Evolutionary conservation across 1,140 invertebrate genomes (phyloP).

Genomic region (Drosophila pachea): DNA sequence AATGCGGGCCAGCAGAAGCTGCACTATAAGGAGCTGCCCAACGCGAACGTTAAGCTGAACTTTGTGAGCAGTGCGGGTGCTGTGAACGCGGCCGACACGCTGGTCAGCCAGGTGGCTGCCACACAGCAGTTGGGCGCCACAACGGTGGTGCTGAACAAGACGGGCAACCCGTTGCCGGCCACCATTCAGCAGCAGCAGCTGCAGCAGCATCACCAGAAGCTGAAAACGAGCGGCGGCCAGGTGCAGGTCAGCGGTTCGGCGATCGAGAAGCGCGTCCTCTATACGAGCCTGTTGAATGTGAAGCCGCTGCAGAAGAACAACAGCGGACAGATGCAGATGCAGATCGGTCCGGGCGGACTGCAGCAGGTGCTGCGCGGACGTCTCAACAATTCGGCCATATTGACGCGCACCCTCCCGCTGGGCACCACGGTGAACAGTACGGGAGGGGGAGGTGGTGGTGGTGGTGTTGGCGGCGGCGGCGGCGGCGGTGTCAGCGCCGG

Average conservation of each 20-base stretch:
- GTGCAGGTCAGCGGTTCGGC: conserved; percentile 37
- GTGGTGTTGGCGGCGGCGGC: conserved; percentile 12
- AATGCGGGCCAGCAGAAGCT: conserved; percentile 52
- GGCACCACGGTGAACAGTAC: conserved; percentile 68
- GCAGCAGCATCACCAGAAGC: conserved; percentile 67
- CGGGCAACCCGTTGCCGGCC: conserved; percentile 20
- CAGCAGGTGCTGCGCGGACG: conserved; percentile 69
- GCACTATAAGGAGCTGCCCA: conserved; percentile 71
- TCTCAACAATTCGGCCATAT: conserved; percentile 69
- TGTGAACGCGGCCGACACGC: conserved; percentile 12
- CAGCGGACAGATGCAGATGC: conserved; percentile 76
- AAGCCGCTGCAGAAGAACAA: conserved; percentile 77
- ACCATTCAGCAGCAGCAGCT: conserved; percentile 26
- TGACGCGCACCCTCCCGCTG: conserved; percentile 70
- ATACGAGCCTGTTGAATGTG: conserved; percentile 73
- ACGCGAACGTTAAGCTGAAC: conserved; percentile 75
- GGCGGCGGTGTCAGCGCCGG: conserved; percentile 12
- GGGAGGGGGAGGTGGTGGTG: conserved; percentile 20
- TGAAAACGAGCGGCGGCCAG: conserved; percentile 48
- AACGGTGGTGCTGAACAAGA: conserved; percentile 68
- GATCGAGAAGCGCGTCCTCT: conserved; percentile 70
- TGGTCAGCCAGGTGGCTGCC: conserved; percentile 32
- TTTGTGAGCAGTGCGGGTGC: conserved; percentile 56
- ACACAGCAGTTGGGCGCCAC: conserved; percentile 58
- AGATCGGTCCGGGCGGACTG: conserved; percentile 62